Evolutionary conservation across 2,113 vertebrate species (phyloP).

Genomic region (Chloebia gouldiae): DNA sequence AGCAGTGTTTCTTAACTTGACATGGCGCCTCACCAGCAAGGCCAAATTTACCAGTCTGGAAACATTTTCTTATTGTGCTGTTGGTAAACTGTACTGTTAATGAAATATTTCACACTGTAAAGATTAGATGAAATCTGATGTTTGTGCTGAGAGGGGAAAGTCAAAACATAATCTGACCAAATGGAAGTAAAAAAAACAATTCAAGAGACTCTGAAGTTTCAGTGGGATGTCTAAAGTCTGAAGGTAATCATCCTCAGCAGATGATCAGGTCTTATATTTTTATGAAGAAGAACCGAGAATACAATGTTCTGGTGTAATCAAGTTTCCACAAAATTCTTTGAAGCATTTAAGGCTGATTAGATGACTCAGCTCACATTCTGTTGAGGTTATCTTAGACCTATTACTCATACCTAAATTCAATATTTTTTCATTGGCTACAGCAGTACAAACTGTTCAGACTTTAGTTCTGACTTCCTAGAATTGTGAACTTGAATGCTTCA

Average conservation of each 20-base stretch:
- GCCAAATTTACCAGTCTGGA: fast-evolving
- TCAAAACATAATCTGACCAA: not conserved
- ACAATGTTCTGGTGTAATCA: not conserved
- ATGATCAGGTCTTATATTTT: not conserved
- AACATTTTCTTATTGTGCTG: not conserved
- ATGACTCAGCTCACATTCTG: not conserved
- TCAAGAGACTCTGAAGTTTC: not conserved
- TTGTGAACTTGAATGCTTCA: not conserved
- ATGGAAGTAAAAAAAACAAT: not conserved
- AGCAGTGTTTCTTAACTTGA: not conserved
- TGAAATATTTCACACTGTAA: not conserved
- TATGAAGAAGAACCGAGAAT: not conserved
- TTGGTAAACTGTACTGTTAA: not conserved
- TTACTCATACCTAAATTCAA: not conserved
- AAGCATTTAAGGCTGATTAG: not conserved
- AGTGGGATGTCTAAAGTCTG: not conserved
- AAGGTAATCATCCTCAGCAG: not conserved
- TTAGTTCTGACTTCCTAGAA: not conserved
- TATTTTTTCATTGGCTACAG: not conserved
- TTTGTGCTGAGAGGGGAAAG: not conserved
- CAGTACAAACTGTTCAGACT: not conserved
- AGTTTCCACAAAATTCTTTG: not conserved
- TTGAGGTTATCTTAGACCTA: not conserved
- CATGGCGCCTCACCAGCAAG: fast-evolving
- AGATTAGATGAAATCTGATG: not conserved